Percentiles rank a stretch among this genome's conserved stretches.
phyloP scores from a whole-genome alignment of 2,797 vertebrate genomes.

The Vespertilio murinus region DNA sequence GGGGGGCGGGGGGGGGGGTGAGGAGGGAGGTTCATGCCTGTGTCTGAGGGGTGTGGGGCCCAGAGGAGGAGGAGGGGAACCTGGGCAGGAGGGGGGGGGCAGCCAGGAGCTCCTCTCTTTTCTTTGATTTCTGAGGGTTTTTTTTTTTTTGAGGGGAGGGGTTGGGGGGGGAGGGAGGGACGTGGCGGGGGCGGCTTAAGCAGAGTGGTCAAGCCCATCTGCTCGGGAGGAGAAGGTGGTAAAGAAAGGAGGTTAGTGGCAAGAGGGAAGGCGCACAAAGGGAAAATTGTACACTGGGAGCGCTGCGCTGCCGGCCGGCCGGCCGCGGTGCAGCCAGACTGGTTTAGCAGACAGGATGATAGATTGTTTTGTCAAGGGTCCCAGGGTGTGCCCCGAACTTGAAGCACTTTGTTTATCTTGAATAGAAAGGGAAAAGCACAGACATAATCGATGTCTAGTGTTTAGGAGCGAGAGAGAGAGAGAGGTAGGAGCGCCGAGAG shows the following conservation, averaged over 20 bases:
- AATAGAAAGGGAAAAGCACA: constrained; percentile 92
- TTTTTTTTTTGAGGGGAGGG: constrained; percentile 80
- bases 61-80: neutral
- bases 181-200: constrained; percentile 81
- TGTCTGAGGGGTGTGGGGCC: neutral
- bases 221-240: constrained; percentile 87
- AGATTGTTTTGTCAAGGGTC: constrained; percentile 93
- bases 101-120: constrained; percentile 66
- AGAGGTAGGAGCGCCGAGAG: constrained; percentile 85
- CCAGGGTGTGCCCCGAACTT: constrained; percentile 99
- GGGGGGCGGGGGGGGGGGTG: too few relatives aligned
- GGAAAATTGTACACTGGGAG: constrained; percentile 89
- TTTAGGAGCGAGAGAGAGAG: constrained; percentile 86
- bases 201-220: constrained; percentile 90
- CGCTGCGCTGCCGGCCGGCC: constrained; percentile 86
- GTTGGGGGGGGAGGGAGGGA: constrained; percentile 70
- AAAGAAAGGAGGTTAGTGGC: constrained; percentile 88
- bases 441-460: constrained; percentile 94
- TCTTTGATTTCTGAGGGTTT: constrained; percentile 82
- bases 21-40: neutral
- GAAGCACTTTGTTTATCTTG: constrained; percentile 99
- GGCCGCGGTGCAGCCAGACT: constrained; percentile 88
- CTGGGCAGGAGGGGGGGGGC: constrained; percentile 57
- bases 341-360: constrained; percentile 92
- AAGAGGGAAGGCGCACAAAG: constrained; percentile 88